Base-by-base conservation (phyloP, 2,888 invertebrate genomes). In the Amphimallon solstitiale region DNA sequence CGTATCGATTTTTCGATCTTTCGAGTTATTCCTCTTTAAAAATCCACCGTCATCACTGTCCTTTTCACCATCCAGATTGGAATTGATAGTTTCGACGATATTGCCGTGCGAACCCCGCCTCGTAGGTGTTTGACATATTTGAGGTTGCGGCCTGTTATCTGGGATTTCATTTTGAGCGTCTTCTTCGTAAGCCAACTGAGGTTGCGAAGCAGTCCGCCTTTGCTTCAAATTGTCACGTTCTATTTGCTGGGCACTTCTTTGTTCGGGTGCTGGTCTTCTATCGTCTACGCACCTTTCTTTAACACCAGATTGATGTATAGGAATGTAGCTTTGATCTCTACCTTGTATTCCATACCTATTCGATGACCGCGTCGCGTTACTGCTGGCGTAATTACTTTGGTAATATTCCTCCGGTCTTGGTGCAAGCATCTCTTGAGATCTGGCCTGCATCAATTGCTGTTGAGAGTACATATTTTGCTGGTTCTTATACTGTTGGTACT, bases 21-120 rank as follows among this genome's bases (percentile, higher is more conserved):
- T 59, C 7, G 71, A 72, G 46, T 73, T 73, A 3, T 72, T 70
- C 34, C 85, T 80, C 34, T 83, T 79, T 67, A 87, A 80, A 72
- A 89, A 89, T 0, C 89, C 89, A 1, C 89, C 89, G 69, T 89
- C 87, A 69, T 87, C 87, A 7, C 87, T 87, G 75, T 87, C 87
- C 52, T 87, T 81, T 74, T 86, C 86, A 5, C 67, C 68, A 14
- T 86, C 85, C 29, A 70, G 65, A 4, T 73, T 71, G 21, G 69
- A 60, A 19, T 67, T 64, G 1, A 70, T 67, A 1, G 81, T 79
- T 72, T 88, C 88, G 46, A 88, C 79, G 15, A 89, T 82, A 72
- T 88, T 89, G 0, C 87, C 86, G 66, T 88, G 85, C 0, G 89
- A 88, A 64, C 87, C 87, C 73, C 88, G 81, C 74, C 88, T 71